Conservation (phyloP, 1,140 invertebrate species). For the Episyrphus balteatus region DNA sequence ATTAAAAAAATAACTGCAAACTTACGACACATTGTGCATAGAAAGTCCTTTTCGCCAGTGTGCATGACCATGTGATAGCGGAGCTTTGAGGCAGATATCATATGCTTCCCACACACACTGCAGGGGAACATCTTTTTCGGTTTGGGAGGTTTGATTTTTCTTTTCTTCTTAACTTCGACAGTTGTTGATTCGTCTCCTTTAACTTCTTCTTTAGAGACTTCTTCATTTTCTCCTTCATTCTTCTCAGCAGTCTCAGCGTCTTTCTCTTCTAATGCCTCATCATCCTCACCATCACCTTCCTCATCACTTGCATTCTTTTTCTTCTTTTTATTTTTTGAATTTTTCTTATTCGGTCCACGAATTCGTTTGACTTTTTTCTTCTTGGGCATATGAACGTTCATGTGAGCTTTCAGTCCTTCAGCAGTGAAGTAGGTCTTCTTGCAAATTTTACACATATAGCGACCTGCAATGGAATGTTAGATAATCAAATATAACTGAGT, state of each 20-base stretch:
- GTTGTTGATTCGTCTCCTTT: not conserved
- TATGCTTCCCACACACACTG: slow-evolving; percentile 8
- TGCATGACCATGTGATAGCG: slow-evolving; percentile 12
- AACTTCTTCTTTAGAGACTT: not conserved
- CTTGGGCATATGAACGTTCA: slow-evolving; percentile 5
- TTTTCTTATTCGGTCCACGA: not conserved
- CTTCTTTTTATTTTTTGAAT: not conserved
- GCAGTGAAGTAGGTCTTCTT: slow-evolving; percentile 5
- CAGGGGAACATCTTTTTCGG: slow-evolving; percentile 9
- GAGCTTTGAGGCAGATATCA: slow-evolving; percentile 9
- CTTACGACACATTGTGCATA: slow-evolving; percentile 9
- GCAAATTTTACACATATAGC: slow-evolving; percentile 5
- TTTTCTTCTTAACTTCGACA: not conserved
- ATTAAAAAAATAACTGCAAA: too few relatives aligned
- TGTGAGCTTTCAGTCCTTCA: slow-evolving; percentile 6
- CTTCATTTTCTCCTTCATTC: not conserved
- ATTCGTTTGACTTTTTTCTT: not conserved
- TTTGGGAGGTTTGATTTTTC: slow-evolving; percentile 2
- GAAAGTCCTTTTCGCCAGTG: slow-evolving; percentile 10
- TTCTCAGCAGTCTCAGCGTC: too few relatives aligned
- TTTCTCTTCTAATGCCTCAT: not conserved
- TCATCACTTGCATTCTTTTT: not conserved
- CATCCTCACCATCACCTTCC: not conserved
- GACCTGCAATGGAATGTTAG: slow-evolving; percentile 1
- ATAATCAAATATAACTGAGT: not conserved